These are phyloP conservation scores for Bombus terrestris DNA, from an alignment of 1,140 invertebrate species.

Conservation along the genomic window DNA sequence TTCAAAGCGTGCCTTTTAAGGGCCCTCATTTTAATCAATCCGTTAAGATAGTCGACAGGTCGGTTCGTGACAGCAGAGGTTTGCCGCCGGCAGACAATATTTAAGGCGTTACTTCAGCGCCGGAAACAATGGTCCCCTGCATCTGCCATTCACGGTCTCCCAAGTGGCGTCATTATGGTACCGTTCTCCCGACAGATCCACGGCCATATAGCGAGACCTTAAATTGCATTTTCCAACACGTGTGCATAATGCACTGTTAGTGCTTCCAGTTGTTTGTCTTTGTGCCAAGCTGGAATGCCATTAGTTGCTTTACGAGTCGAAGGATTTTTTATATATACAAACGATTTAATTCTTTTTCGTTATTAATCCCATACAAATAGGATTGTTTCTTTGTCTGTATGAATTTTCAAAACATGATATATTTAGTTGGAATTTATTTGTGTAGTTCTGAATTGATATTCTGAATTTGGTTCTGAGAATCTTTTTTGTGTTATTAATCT, in stretches of 20 bases:
- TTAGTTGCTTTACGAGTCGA: neutral
- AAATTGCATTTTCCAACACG: slow-evolving; percentile 66
- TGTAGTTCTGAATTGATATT: neutral
- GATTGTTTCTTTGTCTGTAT: neutral
- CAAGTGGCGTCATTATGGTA: slow-evolving; percentile 64
- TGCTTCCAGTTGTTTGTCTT: neutral
- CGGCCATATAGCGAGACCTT: slow-evolving; percentile 46
- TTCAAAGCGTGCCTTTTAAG: neutral
- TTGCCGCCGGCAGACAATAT: slow-evolving; percentile 56
- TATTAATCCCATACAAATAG: neutral
- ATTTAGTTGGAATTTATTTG: neutral
- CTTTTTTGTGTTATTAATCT: too few species aligned
- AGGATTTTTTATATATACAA: neutral
- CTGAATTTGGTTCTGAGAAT: too few species aligned
- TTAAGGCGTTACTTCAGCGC: slow-evolving; percentile 54
- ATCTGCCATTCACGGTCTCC: slow-evolving; percentile 62
- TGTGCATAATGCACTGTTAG: slow-evolving; percentile 35
- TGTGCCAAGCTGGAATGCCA: neutral
- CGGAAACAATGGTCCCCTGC: slow-evolving; percentile 64
- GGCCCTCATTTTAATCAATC: slow-evolving; percentile 58
- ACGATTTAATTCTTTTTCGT: neutral
- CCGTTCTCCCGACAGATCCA: slow-evolving; percentile 35
- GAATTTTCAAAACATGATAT: neutral
- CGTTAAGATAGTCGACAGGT: slow-evolving; percentile 40
- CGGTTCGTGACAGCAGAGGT: slow-evolving; percentile 42